A percentile compares a stretch with the other conserved stretches of the same genome.
Conservation (phyloP, 2,797 vertebrate genomes). For the Hydrophis major region DNA sequence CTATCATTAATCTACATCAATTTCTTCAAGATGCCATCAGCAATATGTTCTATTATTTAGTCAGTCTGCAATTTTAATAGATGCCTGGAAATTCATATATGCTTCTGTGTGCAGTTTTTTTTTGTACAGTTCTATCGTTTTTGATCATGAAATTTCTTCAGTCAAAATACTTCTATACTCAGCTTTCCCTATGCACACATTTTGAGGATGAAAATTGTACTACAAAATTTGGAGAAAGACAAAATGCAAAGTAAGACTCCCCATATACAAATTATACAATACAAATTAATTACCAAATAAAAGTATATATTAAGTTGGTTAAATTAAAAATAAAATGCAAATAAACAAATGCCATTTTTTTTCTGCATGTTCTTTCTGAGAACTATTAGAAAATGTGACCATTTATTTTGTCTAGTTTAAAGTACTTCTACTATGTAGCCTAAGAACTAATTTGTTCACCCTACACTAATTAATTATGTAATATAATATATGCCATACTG, state of each 20-base stretch:
- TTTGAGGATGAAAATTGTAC: neutral
- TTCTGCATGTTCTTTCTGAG: neutral
- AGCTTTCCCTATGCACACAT: neutral
- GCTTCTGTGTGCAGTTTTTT: neutral
- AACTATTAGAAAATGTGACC: neutral
- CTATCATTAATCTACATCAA: neutral
- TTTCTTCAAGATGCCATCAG: neutral
- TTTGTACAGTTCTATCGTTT: neutral
- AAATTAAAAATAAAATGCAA: neutral
- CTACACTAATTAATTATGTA: neutral
- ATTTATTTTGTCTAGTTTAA: neutral
- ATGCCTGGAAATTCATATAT: neutral
- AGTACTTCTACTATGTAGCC: neutral
- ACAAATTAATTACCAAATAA: neutral
- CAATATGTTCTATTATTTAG: neutral
- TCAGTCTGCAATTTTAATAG: neutral
- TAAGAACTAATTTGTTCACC: neutral
- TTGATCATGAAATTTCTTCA: neutral
- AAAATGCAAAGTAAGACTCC: neutral
- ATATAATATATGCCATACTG: neutral
- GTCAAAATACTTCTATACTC: neutral
- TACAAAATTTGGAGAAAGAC: neutral
- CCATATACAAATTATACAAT: neutral
- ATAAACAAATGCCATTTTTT: neutral
- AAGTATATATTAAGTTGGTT: neutral